These are phyloP conservation scores for Poecile montanus DNA, from an alignment of 2,797 vertebrate genomes.

Conservation along the genomic window DNA sequence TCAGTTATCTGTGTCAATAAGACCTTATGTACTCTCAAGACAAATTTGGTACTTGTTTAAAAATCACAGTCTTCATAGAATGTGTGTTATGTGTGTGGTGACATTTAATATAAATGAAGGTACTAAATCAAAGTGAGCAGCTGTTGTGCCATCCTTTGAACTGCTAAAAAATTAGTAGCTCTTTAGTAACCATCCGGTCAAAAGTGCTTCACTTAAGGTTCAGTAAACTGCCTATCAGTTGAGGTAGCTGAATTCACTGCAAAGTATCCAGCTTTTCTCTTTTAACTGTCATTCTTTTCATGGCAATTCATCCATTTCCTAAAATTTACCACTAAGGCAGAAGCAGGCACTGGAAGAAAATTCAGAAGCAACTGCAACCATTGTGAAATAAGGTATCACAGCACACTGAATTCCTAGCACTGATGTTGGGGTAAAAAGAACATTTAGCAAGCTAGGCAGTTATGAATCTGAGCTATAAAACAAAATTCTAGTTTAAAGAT, in stretches of 20 bases:
- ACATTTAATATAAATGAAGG: neutral
- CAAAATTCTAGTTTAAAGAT: neutral
- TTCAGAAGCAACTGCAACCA: neutral
- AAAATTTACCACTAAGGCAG: neutral
- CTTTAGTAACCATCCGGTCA: neutral
- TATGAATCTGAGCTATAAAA: neutral
- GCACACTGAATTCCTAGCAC: neutral
- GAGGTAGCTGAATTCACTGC: neutral
- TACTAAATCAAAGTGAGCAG: neutral
- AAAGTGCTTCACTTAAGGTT: neutral
- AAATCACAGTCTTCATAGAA: neutral
- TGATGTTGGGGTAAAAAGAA: neutral
- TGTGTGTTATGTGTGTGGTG: fast-evolving
- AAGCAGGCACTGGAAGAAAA: neutral
- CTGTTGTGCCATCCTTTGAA: neutral
- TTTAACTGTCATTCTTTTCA: neutral
- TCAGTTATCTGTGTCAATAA: neutral
- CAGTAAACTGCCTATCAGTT: neutral
- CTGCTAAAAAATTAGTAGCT: neutral
- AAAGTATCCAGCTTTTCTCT: neutral
- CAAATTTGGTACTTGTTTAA: neutral
- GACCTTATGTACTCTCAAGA: neutral
- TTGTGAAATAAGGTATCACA: neutral
- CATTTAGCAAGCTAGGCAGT: neutral
- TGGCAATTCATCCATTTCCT: neutral